Evolutionary conservation across 2,888 invertebrate species (phyloP), one percentile per base, ranked within the genome.

Genomic region (Helicoverpa assulta): DNA sequence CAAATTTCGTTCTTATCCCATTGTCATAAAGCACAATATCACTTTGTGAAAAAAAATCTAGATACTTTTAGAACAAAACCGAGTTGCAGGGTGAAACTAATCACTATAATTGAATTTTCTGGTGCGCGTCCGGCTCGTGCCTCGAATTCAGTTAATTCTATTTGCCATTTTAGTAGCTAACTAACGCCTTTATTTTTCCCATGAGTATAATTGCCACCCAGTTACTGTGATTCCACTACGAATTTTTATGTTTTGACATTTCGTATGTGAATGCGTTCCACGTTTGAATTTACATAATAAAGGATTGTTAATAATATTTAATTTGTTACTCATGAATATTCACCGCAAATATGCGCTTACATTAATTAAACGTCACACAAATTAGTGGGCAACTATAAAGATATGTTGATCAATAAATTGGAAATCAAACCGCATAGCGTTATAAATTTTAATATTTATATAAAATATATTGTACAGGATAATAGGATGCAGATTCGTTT

Each of bases 101-200:
- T 94, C 91, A 92, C 89, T 88, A 84, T 91, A 92, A 94, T 94
- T 93, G 92, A 91, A 94, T 94, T 93, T 91, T 89, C 91, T 90
- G 90, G 89, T 85, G 89, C 90, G 89, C 86, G 87, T 88, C 88
- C 87, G 85, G 84, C 87, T 76, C 92, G 92, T 93, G 93, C 88
- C 85, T 89, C 83, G 92, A 93, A 93, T 94, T 92, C 88, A 88
- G 85, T 86, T 93, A 92, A 93, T 93, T 91, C 85, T 89, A 89
- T 93, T 91, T 89, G 80, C 84, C 83, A 78, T 89, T 91, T 91
- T 88, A 90, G 89, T 90, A 90, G 82, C 82, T 88, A 89, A 89
- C 87, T 88, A 90, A 89, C 88, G 87, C 87, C 81, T 89, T 89
- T 90, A 90, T 91, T 91, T 89, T 81, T 72, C 81, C 82, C 85